phyloP scores from a whole-genome alignment of 2,888 invertebrate species.

The Dyspetes luteomarginatus region DNA sequence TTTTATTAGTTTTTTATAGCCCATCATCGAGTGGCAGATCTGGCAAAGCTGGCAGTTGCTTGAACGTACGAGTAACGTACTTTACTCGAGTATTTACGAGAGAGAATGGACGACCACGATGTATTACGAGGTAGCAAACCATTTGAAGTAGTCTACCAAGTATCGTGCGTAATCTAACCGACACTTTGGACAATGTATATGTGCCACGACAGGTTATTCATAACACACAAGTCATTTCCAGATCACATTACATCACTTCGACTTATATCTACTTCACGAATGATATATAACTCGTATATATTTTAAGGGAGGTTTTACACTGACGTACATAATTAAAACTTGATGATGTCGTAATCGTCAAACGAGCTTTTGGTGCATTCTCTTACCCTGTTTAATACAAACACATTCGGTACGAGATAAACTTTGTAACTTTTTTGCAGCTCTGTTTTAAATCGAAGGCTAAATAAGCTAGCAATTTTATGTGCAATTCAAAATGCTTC shows the following conservation, averaged over 20 bases:
- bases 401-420: no score
- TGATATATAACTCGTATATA: not conserved
- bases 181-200: not conserved
- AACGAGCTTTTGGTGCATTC: no score
- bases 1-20: conserved; percentile 34
- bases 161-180: not conserved
- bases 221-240: not conserved
- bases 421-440: no score
- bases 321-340: no score
- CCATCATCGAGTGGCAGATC: conserved; percentile 5
- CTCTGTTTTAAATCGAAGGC: no score
- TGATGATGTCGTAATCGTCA: no score
- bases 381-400: no score
- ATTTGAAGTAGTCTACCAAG: not conserved
- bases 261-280: not conserved
- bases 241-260: not conserved
- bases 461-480: no score
- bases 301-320: not conserved
- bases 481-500: no score
- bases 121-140: conserved; percentile 2
- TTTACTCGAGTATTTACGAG: conserved; percentile 26
- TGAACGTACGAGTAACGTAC: conserved; percentile 39
- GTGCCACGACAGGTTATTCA: not conserved
- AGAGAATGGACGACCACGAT: not conserved
- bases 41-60: conserved; percentile 39